phyloP scores from a whole-genome alignment of 23 tunicate species.

The Halocynthia roretzi region DNA sequence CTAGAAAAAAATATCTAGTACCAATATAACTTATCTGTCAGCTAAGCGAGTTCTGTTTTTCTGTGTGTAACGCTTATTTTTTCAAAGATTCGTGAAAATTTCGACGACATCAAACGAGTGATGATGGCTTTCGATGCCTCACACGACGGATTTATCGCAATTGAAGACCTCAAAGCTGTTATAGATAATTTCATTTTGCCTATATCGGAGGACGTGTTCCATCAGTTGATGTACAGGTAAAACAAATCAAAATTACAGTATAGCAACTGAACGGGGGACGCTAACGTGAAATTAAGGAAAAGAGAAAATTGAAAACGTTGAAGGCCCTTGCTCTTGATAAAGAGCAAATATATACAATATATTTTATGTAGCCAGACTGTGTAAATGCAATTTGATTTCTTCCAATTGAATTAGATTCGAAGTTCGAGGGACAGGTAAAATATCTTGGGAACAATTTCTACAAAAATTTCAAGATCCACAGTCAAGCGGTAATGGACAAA shows the following conservation, averaged over 20 bases:
- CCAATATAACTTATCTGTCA: no score
- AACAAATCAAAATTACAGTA: not conserved
- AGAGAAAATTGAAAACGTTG: not conserved
- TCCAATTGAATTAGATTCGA: slow-evolving; percentile 33
- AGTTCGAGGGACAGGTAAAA: slow-evolving; percentile 87
- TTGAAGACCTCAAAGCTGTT: slow-evolving; percentile 81
- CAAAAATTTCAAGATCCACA: slow-evolving; percentile 94
- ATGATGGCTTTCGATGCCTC: slow-evolving; percentile 70
- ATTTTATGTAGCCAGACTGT: no score
- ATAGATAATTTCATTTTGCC: slow-evolving; percentile 86
- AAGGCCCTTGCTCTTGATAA: no score
- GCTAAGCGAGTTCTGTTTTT: no score
- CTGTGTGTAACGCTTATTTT: no score
- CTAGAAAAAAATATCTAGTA: no score
- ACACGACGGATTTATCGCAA: slow-evolving; percentile 78
- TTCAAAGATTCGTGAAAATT: slow-evolving; percentile 49
- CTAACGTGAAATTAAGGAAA: no score
- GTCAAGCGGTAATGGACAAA: slow-evolving; percentile 78
- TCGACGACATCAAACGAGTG: slow-evolving; percentile 59
- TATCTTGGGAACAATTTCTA: slow-evolving; percentile 90
- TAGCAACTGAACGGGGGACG: no score
- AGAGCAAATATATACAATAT: no score
- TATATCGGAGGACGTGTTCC: slow-evolving; percentile 58
- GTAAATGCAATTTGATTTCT: not conserved
- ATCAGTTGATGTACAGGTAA: slow-evolving; percentile 77